These are phyloP conservation scores for Probaryconus sp. DNA, from an alignment of 1,140 invertebrate genomes.

Conservation along the genomic window DNA sequence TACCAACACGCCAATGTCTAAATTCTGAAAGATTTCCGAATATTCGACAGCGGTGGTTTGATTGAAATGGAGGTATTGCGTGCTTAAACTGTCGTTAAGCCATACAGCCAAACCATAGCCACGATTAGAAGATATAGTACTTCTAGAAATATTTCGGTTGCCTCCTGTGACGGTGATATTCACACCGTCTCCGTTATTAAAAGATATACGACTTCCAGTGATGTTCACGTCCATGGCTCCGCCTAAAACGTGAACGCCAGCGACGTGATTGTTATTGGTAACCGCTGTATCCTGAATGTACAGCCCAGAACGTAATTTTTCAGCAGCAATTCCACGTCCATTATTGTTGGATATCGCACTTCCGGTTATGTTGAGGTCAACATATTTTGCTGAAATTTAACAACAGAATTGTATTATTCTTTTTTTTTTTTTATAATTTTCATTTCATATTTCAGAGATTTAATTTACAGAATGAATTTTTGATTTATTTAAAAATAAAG, in stretches of 20 bases:
- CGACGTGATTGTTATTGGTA: conserved; percentile 92
- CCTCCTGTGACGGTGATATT: conserved; percentile 96
- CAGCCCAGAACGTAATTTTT: conserved; percentile 89
- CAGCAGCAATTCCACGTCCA: conserved; percentile 92
- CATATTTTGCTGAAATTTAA: conserved; percentile 83
- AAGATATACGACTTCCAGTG: conserved; percentile 90
- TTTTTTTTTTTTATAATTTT: not conserved
- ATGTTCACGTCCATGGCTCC: conserved; percentile 96
- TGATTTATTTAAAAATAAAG: not conserved
- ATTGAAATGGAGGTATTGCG: conserved; percentile 86
- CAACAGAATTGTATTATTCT: conserved; percentile 9
- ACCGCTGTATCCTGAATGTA: conserved; percentile 89
- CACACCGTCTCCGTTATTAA: conserved; percentile 94
- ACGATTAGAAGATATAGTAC: conserved; percentile 87
- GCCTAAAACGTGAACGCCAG: conserved; percentile 90
- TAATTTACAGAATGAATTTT: too few species aligned
- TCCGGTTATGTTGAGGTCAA: conserved; percentile 92
- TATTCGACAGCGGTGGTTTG: conserved; percentile 93
- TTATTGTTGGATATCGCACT: conserved; percentile 92
- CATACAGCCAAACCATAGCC: conserved; percentile 92
- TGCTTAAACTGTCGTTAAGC: conserved; percentile 88
- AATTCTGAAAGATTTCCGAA: conserved; percentile 89
- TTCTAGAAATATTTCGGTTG: conserved; percentile 90
- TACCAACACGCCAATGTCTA: conserved; percentile 89
- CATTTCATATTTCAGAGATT: not conserved